A percentile compares a stretch with the other conserved stretches of the same genome.
Conservation (phyloP, 2,113 vertebrate species). For the Anser brachyrhynchus region DNA sequence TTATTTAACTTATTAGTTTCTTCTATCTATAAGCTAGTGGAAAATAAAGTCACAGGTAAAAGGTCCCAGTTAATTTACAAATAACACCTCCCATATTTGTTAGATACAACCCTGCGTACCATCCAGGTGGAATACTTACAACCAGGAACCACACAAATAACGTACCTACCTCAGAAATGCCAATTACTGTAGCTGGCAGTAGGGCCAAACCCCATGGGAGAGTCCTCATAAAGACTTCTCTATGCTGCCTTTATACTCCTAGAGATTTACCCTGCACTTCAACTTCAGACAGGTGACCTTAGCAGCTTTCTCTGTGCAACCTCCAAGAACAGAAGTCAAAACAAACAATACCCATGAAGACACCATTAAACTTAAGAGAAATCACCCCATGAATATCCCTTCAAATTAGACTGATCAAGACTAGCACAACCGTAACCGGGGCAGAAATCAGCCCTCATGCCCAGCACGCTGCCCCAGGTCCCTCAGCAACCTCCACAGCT, state of each 20-base stretch:
- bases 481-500: neutral
- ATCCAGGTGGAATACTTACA: neutral
- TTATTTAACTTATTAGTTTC: neutral
- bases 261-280: neutral
- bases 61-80: neutral
- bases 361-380: accelerated
- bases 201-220: neutral
- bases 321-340: neutral
- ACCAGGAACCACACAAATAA: neutral
- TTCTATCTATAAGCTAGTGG: no score
- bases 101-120: neutral
- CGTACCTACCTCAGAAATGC: neutral
- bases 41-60: neutral
- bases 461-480: accelerated
- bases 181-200: neutral
- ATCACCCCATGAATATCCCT: neutral
- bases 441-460: neutral
- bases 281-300: slow-evolving; percentile 9
- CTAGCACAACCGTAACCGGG: neutral
- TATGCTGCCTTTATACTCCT: neutral
- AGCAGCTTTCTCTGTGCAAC: neutral
- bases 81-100: neutral
- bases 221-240: neutral
- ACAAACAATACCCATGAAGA: accelerated
- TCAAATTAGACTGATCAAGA: accelerated